Percentiles rank a stretch among this genome's conserved stretches.
Conservation (phyloP, 1,140 invertebrate species). For the Drosophila suzukii region DNA sequence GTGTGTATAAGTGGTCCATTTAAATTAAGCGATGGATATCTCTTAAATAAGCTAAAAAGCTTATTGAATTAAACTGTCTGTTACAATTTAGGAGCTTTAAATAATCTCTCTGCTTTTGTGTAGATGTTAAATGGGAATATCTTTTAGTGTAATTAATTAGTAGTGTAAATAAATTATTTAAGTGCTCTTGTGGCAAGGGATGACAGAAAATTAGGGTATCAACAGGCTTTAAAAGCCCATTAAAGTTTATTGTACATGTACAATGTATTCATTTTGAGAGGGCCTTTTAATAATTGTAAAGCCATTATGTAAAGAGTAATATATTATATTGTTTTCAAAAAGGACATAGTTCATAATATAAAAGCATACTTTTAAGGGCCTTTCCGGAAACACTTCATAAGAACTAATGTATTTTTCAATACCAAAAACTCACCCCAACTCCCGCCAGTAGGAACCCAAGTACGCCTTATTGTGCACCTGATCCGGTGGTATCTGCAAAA, state of each 20-base stretch:
- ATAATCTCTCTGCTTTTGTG: no score
- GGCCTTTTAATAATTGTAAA: no score
- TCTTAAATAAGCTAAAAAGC: no score
- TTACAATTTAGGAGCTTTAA: neutral
- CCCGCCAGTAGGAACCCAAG: conserved; percentile 83
- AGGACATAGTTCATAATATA: neutral
- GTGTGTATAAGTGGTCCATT: conserved; percentile 2
- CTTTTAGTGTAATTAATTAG: neutral
- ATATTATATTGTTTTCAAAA: no score
- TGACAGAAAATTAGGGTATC: neutral
- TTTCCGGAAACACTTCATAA: neutral
- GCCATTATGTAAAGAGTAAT: neutral
- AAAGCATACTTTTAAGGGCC: neutral
- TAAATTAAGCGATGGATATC: neutral
- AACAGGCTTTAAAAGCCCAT: neutral
- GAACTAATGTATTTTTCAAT: neutral
- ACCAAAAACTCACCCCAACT: conserved; percentile 63
- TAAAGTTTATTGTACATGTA: neutral
- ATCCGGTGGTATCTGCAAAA: conserved; percentile 77
- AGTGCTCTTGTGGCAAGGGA: neutral
- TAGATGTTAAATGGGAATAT: neutral
- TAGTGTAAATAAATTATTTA: neutral
- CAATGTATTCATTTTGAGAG: neutral
- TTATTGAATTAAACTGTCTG: neutral
- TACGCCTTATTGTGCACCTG: conserved; percentile 81